A percentile compares a stretch with the other conserved stretches of the same genome.
Conservation (phyloP, 30 jellyfish, hydroid and myxozoan species). For the Turritopsis dohrnii region DNA sequence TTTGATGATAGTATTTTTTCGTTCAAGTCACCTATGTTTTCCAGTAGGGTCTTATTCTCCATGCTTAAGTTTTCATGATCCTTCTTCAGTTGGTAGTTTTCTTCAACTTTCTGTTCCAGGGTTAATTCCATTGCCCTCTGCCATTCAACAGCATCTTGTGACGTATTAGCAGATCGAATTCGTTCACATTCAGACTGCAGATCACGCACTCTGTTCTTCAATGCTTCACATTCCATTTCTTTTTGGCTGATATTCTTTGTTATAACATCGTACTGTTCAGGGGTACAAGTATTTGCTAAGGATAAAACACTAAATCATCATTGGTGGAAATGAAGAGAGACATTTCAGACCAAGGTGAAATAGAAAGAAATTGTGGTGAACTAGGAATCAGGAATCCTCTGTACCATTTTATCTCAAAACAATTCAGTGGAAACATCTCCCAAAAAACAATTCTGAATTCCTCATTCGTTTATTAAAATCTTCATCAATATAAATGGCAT, state of each 20-base stretch:
- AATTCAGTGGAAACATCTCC: too few species aligned
- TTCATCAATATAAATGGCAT: too few species aligned
- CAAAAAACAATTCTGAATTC: too few species aligned
- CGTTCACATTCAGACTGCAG: constrained; percentile 1
- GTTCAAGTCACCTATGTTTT: not conserved
- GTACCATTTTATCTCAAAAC: too few species aligned
- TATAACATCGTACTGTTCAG: constrained; percentile 1
- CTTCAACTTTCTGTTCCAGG: constrained; percentile 10
- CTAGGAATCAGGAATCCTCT: too few species aligned
- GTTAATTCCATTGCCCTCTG: constrained; percentile 11
- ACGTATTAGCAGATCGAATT: not conserved
- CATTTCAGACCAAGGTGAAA: too few species aligned
- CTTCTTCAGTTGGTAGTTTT: not conserved
- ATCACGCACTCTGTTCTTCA: constrained; percentile 21
- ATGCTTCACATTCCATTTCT: constrained; percentile 27
- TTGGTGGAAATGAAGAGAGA: too few species aligned
- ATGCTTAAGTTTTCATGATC: not conserved
- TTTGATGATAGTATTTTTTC: not conserved
- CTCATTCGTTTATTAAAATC: too few species aligned
- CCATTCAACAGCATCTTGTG: not conserved
- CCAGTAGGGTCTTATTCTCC: not conserved
- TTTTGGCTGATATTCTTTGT: not conserved
- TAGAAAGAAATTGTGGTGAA: too few species aligned
- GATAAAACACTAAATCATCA: not conserved
- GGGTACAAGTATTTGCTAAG: constrained; percentile 27